Percentiles rank a stretch among this genome's conserved stretches.
These are phyloP conservation scores for Crotophaga sulcirostris DNA, from an alignment of 2,113 vertebrate genomes.

Conservation along the genomic window DNA sequence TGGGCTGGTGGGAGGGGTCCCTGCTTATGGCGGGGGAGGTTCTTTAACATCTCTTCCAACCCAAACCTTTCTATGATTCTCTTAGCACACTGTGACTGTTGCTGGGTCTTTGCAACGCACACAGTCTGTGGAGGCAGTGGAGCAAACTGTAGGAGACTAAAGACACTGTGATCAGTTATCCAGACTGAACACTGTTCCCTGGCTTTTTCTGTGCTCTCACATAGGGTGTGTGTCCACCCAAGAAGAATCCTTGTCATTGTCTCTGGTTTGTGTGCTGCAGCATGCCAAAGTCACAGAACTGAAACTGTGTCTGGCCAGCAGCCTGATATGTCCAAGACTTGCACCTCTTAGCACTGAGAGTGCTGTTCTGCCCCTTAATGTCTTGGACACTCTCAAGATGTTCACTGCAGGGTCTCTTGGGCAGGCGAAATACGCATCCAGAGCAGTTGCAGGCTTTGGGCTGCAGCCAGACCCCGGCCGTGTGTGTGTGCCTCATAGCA, in stretches of 20 bases:
- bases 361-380: not conserved
- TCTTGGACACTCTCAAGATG: not conserved
- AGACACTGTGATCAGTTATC: not conserved
- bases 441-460: not conserved
- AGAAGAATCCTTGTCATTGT: not conserved
- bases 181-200: fast-evolving
- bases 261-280: not conserved
- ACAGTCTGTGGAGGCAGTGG: too few species aligned
- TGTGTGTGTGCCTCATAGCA: fast-evolving
- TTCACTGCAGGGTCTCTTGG: not conserved
- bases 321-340: not conserved
- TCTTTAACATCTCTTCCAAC: too few species aligned
- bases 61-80: too few species aligned
- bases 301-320: not conserved
- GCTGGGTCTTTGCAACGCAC: not conserved
- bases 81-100: fast-evolving
- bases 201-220: not conserved
- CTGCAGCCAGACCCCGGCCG: not conserved
- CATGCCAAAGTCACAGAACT: not conserved
- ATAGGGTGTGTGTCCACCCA: fast-evolving
- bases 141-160: too few species aligned
- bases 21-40: too few species aligned
- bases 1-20: too few species aligned
- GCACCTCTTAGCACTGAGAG: not conserved
- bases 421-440: not conserved